A percentile compares a stretch with the other conserved stretches of the same genome.
phyloP scores from a whole-genome alignment of 2,113 vertebrate species.

The human (Homo sapiens) region DNA sequence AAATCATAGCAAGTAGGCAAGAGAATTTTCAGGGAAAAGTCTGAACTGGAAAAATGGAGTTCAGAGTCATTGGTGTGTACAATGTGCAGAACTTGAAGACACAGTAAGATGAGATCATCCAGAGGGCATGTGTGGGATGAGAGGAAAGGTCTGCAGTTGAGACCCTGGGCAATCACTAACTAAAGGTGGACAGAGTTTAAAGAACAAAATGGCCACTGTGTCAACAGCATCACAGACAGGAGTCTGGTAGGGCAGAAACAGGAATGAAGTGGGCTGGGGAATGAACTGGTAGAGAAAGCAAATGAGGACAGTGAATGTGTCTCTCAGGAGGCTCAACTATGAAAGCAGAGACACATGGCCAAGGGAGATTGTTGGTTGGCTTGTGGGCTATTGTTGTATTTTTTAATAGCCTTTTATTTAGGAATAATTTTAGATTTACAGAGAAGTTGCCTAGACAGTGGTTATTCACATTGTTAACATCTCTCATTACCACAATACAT shows the following conservation, averaged over 20 bases:
- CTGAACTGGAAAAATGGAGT: neutral
- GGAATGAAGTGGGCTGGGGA: neutral
- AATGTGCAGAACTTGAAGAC: neutral
- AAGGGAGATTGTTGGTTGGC: neutral
- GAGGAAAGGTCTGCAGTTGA: neutral
- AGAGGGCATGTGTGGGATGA: neutral
- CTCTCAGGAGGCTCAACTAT: neutral
- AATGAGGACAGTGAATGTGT: neutral
- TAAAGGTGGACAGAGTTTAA: neutral
- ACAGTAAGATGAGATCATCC: neutral
- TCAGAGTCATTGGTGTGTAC: neutral
- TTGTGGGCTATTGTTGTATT: neutral
- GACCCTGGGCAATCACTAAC: neutral
- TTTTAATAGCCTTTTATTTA: neutral
- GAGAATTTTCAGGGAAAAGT: neutral
- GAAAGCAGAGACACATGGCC: neutral
- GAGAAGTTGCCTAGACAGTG: neutral
- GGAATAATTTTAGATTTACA: neutral
- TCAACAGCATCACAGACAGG: neutral
- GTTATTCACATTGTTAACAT: neutral
- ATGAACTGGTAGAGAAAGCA: neutral
- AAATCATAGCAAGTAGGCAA: neutral
- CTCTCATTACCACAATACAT: neutral
- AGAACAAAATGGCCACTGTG: neutral
- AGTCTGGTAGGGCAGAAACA: neutral